These are phyloP conservation scores for Phyllotis vaccarum DNA, from an alignment of 2,797 vertebrate genomes.

Conservation along the genomic window DNA sequence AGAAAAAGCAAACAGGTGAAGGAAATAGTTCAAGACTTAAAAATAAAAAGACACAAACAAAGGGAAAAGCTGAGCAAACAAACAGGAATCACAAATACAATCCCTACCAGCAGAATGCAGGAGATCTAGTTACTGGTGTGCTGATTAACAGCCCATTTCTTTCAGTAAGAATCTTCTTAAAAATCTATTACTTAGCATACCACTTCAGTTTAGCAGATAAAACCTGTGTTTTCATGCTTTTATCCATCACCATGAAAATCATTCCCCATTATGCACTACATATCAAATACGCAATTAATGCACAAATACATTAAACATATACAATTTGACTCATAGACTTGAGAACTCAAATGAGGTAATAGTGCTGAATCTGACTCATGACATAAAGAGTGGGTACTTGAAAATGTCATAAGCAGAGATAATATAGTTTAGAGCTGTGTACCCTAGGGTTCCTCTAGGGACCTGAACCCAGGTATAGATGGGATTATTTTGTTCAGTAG, in stretches of 20 bases:
- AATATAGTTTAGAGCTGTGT: neutral
- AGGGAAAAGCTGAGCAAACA: too few relatives aligned
- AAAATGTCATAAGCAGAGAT: neutral
- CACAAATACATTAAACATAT: neutral
- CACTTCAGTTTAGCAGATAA: neutral
- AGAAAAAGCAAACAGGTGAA: too few relatives aligned
- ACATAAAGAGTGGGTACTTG: neutral
- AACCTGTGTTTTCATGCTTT: neutral
- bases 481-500: neutral
- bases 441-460: neutral
- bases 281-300: neutral
- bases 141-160: neutral
- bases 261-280: neutral
- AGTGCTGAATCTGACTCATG: neutral
- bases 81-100: too few relatives aligned
- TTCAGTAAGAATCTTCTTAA: constrained; percentile 8
- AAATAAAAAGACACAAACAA: too few relatives aligned
- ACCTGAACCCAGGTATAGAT: neutral
- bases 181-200: neutral
- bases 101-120: too few relatives aligned
- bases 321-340: neutral
- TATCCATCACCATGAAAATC: neutral
- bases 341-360: neutral
- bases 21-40: too few relatives aligned
- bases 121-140: neutral